Conservation (phyloP, 2,797 vertebrate species). For the Oophaga sylvatica region DNA sequence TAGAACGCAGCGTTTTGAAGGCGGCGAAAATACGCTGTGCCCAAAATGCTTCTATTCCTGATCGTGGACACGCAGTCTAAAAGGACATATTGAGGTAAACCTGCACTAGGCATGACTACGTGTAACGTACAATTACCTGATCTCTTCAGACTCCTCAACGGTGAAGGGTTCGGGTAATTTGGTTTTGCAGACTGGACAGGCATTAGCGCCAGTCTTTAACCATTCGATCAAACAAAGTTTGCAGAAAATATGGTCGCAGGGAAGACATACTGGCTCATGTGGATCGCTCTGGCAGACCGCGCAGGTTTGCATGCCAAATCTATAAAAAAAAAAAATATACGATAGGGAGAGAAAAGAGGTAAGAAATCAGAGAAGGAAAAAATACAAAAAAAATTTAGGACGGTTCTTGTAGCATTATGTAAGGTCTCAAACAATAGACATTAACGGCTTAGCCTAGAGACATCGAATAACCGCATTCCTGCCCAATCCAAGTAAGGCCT, state of each 20-base stretch:
- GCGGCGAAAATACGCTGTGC: too few relatives aligned
- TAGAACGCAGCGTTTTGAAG: too few relatives aligned
- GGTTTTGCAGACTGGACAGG: slow-evolving; percentile 80
- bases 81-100: neutral
- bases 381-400: too few relatives aligned
- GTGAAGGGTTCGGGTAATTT: slow-evolving; percentile 70
- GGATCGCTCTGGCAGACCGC: slow-evolving; percentile 82
- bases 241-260: slow-evolving; percentile 86
- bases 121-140: slow-evolving; percentile 65
- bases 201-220: slow-evolving; percentile 79
- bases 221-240: slow-evolving; percentile 79
- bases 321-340: slow-evolving; percentile 61
- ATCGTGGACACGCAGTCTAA: neutral
- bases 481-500: too few relatives aligned
- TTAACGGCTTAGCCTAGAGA: too few relatives aligned
- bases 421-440: too few relatives aligned
- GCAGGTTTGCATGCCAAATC: slow-evolving; percentile 77
- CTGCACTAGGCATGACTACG: neutral
- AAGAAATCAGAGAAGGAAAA: too few relatives aligned
- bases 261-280: slow-evolving; percentile 80
- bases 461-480: too few relatives aligned
- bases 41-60: too few relatives aligned
- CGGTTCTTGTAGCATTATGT: too few relatives aligned
- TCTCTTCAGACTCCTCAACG: slow-evolving; percentile 71
- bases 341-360: too few relatives aligned